Evolutionary conservation across 2,113 vertebrate species (phyloP).

Genomic region (Mus pahari): DNA sequence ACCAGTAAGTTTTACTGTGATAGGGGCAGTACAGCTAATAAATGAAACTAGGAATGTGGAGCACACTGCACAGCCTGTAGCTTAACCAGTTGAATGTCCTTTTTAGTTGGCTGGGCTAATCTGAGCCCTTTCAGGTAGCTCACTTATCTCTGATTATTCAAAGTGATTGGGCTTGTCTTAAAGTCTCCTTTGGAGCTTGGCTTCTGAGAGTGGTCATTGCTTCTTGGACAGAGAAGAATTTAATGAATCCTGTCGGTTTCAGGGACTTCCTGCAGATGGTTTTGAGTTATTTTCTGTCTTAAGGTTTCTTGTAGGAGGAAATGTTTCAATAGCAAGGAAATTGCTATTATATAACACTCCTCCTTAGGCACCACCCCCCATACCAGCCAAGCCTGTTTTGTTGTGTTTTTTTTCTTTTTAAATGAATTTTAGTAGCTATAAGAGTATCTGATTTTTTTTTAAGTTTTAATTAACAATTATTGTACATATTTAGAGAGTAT

Average conservation of each 20-base stretch:
- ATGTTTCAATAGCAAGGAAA: background rate
- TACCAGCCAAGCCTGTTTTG: background rate
- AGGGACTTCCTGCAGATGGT: background rate
- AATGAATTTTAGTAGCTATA: slow-evolving; percentile 28
- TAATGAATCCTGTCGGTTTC: background rate
- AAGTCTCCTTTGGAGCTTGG: background rate
- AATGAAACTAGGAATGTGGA: background rate
- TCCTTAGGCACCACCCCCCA: background rate
- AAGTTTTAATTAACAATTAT: background rate
- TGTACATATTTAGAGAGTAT: background rate
- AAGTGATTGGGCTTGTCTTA: background rate
- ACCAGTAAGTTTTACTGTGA: background rate
- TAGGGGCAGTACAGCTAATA: background rate
- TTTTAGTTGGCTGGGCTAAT: background rate
- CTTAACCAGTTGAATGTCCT: background rate
- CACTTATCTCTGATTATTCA: background rate
- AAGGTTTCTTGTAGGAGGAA: background rate
- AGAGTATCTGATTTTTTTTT: background rate
- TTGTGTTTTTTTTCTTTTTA: background rate
- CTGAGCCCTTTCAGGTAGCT: background rate
- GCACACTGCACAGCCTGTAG: background rate
- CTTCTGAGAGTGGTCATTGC: background rate
- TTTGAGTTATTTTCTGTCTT: background rate
- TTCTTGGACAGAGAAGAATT: background rate
- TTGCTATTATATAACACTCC: background rate